Conservation (phyloP, 2,113 vertebrate species). For the Mesitornis unicolor region DNA sequence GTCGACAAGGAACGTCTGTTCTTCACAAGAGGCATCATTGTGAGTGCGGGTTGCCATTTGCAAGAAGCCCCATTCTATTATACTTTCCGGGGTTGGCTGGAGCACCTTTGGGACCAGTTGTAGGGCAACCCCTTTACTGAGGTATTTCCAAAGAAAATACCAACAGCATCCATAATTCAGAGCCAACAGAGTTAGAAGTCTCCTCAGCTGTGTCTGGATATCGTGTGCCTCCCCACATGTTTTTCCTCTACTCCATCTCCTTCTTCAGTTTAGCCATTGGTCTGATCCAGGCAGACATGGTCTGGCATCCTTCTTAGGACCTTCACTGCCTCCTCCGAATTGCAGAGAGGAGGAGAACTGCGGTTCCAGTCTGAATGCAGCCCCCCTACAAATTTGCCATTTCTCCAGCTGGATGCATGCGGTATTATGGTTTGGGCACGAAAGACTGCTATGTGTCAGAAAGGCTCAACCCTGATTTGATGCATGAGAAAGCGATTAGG, state of each 20-base stretch:
- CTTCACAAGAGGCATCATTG: neutral
- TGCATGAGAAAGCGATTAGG: neutral
- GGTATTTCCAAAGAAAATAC: neutral
- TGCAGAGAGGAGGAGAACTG: neutral
- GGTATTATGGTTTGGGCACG: neutral
- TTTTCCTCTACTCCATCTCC: neutral
- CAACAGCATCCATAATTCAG: neutral
- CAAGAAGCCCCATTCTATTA: neutral
- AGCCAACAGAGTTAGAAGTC: neutral
- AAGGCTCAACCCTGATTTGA: neutral
- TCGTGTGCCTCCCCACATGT: neutral
- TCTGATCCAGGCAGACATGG: neutral
- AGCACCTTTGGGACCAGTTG: neutral
- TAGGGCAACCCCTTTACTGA: neutral
- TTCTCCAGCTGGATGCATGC: neutral
- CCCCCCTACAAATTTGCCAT: neutral
- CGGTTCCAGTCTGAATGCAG: fast-evolving
- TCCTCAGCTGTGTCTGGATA: neutral
- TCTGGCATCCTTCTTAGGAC: neutral
- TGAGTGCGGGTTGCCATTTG: neutral
- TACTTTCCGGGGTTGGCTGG: fast-evolving
- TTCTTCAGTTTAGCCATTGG: neutral
- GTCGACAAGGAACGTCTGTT: neutral
- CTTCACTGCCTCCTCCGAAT: neutral
- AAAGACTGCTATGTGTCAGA: neutral